Conservation (phyloP, 1,140 invertebrate genomes). For the Pseudomyrmex flavicornis region DNA sequence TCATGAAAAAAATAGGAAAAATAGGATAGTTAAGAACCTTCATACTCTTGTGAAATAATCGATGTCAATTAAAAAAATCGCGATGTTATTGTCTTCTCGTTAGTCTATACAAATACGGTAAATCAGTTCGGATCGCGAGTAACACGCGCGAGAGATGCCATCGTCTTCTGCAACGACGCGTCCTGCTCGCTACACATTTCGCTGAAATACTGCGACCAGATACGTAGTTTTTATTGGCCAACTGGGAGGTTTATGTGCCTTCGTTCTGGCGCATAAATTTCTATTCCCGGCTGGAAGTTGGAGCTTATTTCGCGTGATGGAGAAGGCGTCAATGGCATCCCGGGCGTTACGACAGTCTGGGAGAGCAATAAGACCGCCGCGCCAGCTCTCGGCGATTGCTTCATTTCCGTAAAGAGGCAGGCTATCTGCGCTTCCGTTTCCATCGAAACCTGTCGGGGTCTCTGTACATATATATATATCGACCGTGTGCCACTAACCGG, state of each 20-base stretch:
- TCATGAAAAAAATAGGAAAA: too few relatives aligned
- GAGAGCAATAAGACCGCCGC: constrained; percentile 68
- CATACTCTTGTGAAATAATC: constrained; percentile 29
- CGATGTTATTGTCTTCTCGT: constrained; percentile 6
- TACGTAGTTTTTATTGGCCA: constrained; percentile 62
- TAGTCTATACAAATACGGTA: constrained; percentile 26
- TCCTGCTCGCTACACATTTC: constrained; percentile 34
- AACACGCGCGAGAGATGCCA: neutral
- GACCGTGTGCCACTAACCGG: constrained; percentile 17
- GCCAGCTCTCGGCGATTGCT: constrained; percentile 68
- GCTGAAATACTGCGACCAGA: constrained; percentile 53
- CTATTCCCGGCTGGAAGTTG: constrained; percentile 66
- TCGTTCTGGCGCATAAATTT: constrained; percentile 69
- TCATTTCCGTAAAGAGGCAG: constrained; percentile 74
- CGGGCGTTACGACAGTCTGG: constrained; percentile 58
- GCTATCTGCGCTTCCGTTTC: constrained; percentile 69
- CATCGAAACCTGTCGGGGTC: constrained; percentile 49
- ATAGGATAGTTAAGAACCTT: neutral
- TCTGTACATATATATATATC: constrained; percentile 44
- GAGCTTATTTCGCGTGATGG: constrained; percentile 68
- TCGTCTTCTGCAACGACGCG: neutral
- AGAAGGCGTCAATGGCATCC: constrained; percentile 69
- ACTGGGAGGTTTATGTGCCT: constrained; percentile 54
- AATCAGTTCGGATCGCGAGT: neutral
- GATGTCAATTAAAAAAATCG: constrained; percentile 36